These are phyloP conservation scores for Xestia rhomboidea DNA, from an alignment of 2,888 invertebrate species.

Conservation along the genomic window DNA sequence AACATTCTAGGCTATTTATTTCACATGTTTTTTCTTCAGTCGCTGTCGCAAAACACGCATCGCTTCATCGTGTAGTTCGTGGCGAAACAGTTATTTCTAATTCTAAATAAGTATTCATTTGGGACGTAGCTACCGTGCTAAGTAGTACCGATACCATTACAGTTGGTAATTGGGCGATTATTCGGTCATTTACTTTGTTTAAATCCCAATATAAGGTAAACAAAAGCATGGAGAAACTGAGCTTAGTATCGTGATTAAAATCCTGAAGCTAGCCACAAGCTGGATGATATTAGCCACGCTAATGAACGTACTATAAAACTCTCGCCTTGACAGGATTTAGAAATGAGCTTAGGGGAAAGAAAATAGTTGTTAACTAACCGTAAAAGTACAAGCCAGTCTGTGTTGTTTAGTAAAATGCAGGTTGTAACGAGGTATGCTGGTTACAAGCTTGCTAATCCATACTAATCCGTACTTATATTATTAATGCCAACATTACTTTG, in stretches of 20 bases:
- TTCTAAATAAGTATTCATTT: constrained; percentile 58
- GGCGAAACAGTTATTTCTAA: constrained; percentile 33
- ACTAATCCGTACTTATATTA: not conserved
- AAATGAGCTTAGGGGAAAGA: not conserved
- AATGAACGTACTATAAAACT: constrained; percentile 19
- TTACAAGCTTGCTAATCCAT: not conserved
- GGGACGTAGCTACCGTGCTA: constrained; percentile 4
- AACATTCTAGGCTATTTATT: not conserved
- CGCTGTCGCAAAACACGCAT: not conserved
- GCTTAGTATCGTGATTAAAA: constrained; percentile 8
- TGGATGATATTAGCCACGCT: constrained; percentile 3
- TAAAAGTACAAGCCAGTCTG: not conserved
- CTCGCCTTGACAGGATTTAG: not conserved
- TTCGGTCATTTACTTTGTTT: constrained; percentile 15
- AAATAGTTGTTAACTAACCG: not conserved
- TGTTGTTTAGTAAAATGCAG: not conserved
- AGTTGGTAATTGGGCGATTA: constrained; percentile 24
- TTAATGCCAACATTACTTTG: not conserved
- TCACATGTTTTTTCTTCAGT: not conserved
- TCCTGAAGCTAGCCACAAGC: constrained; percentile 12
- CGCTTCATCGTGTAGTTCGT: not conserved
- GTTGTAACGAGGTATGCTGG: not conserved
- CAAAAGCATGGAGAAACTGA: not conserved
- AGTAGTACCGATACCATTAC: constrained; percentile 29
- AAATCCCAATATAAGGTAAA: constrained; percentile 14